Base-by-base conservation (phyloP, 2,888 invertebrate species). In the Calliphora vomitoria region DNA sequence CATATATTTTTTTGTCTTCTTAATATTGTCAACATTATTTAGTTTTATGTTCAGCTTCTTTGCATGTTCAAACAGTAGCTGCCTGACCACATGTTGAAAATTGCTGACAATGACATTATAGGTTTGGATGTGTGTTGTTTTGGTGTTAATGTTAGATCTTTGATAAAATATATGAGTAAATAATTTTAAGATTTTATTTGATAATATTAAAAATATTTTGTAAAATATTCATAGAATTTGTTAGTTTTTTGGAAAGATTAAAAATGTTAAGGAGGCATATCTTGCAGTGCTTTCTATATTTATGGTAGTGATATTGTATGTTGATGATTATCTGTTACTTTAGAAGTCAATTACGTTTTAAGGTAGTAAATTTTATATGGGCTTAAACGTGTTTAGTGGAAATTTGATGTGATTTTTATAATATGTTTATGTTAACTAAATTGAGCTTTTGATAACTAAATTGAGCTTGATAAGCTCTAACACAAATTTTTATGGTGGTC, bases 71-170 rank as follows among this genome's bases (percentile, higher is more conserved):
- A 82, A 87, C 87, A 69, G 87, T 69, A 87, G 85, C 85, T 64
- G 79, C 47, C 75, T 79, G 84, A 78, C 72, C 62, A 74, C 87
- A 82, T 84, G 68, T 84, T 82, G 1, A 74, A 76, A 71, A 78
- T 82, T 58, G 69, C 64, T 87, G 66, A 82, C 79, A 85, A 75
- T 85, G 82, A 72, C 81, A 64, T 68, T 84, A 82, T 31, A n/a
- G 38, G 41, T 62, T 20, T 38, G n/a, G 5, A 20, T 47, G 31
- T 15, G 41, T 69, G 41, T 41, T 79, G 4, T 75, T 64, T 35
- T 75, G 83, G 69, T 87, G 85, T 87, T 82, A 79, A 85, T 82
- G 82, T 74, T 82, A 69, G 85, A 87, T 87, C 47, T 20, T 18
- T 60, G 87, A 87, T 84, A 84, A 84, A 76, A 83, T 85, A 62